Conservation (phyloP, 1,140 invertebrate genomes). For the Polypedilum vanderplanki region DNA sequence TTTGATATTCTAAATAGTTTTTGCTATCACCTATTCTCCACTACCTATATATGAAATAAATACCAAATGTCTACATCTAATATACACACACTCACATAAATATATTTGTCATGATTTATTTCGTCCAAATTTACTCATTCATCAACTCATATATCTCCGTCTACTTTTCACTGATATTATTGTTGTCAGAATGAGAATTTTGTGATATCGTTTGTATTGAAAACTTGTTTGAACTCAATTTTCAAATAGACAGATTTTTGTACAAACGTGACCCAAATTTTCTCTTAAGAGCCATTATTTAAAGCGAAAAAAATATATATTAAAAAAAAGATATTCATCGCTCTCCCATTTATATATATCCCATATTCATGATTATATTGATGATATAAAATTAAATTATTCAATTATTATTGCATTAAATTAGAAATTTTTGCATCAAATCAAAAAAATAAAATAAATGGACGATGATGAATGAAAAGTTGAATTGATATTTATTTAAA, state of each 20-base stretch:
- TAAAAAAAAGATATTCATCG: no score
- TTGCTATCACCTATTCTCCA: not conserved
- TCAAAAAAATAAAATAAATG: not conserved
- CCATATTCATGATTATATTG: no score
- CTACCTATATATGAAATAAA: not conserved
- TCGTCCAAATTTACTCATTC: constrained; percentile 11
- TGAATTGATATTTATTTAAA: constrained; percentile 1
- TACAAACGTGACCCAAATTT: not conserved
- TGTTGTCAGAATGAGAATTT: no score
- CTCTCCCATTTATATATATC: no score
- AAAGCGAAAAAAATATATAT: not conserved
- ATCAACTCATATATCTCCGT: not conserved
- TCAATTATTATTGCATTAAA: no score
- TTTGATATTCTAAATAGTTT: not conserved
- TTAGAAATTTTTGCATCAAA: not conserved
- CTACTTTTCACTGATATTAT: not conserved
- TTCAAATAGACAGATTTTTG: not conserved
- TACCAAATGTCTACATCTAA: no score
- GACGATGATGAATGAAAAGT: not conserved
- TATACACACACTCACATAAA: not conserved
- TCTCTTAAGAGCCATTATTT: not conserved
- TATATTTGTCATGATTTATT: not conserved
- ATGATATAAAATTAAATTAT: no score
- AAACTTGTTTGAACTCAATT: not conserved
- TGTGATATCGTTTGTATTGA: not conserved